phyloP scores from a whole-genome alignment of 2,113 vertebrate genomes.

The Eonycteris spelaea region DNA sequence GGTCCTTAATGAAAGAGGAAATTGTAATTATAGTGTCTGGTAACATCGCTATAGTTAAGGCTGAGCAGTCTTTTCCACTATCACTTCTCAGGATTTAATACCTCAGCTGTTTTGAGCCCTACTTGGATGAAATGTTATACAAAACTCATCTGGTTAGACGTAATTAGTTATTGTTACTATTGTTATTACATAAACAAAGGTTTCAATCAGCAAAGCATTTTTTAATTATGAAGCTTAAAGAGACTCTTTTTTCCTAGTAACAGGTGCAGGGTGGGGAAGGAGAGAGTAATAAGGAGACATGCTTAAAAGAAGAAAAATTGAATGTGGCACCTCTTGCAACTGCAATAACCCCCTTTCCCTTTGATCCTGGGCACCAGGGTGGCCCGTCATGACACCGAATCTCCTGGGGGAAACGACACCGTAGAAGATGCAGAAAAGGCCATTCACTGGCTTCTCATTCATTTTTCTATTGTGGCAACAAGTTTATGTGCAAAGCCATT shows the following conservation, averaged over 20 bases:
- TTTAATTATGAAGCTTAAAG: slow-evolving; percentile 48
- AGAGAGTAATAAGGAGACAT: neutral
- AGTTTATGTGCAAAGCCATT: neutral
- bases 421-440: neutral
- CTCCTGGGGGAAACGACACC: neutral
- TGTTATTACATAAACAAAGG: slow-evolving; percentile 52
- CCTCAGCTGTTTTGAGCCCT: slow-evolving; percentile 54
- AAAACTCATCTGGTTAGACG: slow-evolving; percentile 6
- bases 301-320: neutral
- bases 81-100: slow-evolving; percentile 60
- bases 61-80: slow-evolving; percentile 53
- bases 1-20: slow-evolving; percentile 52
- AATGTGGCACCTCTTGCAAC: neutral
- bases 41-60: slow-evolving; percentile 42
- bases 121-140: slow-evolving; percentile 25
- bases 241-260: slow-evolving; percentile 14
- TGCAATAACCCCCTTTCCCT: neutral
- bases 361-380: neutral
- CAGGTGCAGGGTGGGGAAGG: neutral
- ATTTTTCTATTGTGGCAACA: neutral
- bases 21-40: slow-evolving; percentile 30
- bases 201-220: slow-evolving; percentile 52
- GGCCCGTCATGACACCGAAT: neutral
- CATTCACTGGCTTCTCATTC: neutral
- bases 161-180: slow-evolving; percentile 57